A percentile compares a stretch with the other conserved stretches of the same genome.
Evolutionary conservation across 53 echinoderm and acorn worm species (phyloP).

Genomic region (Paracentrotus lividus): DNA sequence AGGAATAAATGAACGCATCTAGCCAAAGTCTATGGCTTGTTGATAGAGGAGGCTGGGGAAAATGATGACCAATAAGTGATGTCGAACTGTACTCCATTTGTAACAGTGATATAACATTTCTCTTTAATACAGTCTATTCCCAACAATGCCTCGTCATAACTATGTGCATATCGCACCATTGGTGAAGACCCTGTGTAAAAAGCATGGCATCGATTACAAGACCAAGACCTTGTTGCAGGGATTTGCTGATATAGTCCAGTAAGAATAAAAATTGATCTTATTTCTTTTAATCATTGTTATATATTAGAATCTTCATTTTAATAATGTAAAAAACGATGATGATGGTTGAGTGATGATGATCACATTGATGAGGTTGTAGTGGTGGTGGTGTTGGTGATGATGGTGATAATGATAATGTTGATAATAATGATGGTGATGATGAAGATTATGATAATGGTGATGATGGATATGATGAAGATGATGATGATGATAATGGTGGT

Average conservation of each 20-base stretch:
- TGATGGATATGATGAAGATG: too few species aligned
- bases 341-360: neutral
- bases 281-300: neutral
- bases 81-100: neutral
- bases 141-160: conserved; percentile 92
- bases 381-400: neutral
- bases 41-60: too few species aligned
- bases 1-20: too few species aligned
- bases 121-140: conserved; percentile 76
- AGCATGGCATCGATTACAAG: conserved; percentile 79
- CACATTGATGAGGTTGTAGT: neutral
- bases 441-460: neutral
- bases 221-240: conserved; percentile 73
- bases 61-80: too few species aligned
- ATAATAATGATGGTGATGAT: neutral
- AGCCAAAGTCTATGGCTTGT: too few species aligned
- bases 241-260: conserved; percentile 80
- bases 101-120: neutral
- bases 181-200: conserved; percentile 83
- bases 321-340: neutral
- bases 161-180: conserved; percentile 73
- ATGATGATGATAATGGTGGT: neutral
- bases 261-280: neutral
- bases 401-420: neutral
- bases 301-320: neutral